These are phyloP conservation scores for Threskiornis aethiopicus DNA, from an alignment of 2,797 vertebrate species.

Conservation along the genomic window DNA sequence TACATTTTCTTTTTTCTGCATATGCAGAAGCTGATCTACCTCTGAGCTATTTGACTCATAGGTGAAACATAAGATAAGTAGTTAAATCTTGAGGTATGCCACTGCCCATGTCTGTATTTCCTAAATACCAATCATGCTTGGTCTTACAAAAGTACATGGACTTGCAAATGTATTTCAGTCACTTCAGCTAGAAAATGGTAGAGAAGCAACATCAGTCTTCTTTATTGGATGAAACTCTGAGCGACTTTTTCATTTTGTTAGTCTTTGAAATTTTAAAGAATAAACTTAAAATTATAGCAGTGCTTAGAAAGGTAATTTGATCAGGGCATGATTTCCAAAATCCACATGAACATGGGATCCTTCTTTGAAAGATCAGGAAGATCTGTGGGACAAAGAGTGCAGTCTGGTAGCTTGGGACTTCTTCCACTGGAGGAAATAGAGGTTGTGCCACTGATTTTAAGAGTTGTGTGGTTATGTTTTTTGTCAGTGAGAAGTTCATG, in stretches of 20 bases:
- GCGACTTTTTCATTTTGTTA: not conserved
- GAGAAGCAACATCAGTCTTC: not conserved
- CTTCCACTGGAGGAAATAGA: not conserved
- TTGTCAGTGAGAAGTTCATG: not conserved
- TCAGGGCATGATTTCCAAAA: not conserved
- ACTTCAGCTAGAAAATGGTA: not conserved
- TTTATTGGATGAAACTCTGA: not conserved
- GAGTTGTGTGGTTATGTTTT: not conserved
- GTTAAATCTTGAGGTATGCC: not conserved
- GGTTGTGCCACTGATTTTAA: not conserved
- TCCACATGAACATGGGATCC: not conserved
- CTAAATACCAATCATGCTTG: fast-evolving
- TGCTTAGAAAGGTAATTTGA: not conserved
- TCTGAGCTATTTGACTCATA: not conserved
- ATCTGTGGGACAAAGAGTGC: not conserved
- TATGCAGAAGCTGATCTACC: not conserved
- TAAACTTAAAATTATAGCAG: not conserved
- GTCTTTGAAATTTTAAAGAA: not conserved
- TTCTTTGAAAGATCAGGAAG: not conserved
- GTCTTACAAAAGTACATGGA: not conserved
- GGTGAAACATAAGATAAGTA: not conserved
- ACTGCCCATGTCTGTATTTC: not conserved
- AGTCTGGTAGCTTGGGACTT: not conserved
- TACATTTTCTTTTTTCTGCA: not conserved
- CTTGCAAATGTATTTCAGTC: not conserved